Percentiles rank a stretch among this genome's conserved stretches.
These are phyloP conservation scores for Formica aserva DNA, from an alignment of 2,888 invertebrate species.

Conservation along the genomic window DNA sequence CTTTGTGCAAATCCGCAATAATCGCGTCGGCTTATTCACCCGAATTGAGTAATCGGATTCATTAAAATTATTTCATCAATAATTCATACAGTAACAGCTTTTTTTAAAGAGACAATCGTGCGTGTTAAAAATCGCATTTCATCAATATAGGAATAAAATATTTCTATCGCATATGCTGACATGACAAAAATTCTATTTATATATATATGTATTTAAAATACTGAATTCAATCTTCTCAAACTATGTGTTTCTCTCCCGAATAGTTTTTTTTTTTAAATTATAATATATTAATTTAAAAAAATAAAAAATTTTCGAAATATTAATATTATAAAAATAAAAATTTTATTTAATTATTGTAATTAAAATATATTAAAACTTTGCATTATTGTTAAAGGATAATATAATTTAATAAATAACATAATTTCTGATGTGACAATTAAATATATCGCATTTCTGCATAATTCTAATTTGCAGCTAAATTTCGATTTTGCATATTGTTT, in stretches of 20 bases:
- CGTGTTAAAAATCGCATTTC: slow-evolving; percentile 8
- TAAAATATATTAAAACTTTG: slow-evolving; percentile 12
- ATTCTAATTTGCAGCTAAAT: slow-evolving; percentile 28
- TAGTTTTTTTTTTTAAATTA: neutral
- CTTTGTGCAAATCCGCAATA: slow-evolving; percentile 40
- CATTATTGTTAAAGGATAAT: neutral
- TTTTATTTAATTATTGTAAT: neutral
- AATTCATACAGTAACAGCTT: neutral
- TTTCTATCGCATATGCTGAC: neutral
- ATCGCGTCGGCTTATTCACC: neutral
- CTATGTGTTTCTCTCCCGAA: neutral
- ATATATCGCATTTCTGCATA: neutral
- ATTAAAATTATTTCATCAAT: slow-evolving; percentile 31
- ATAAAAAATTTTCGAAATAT: neutral
- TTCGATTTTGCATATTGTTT: slow-evolving; percentile 18
- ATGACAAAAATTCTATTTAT: neutral
- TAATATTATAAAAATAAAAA: neutral
- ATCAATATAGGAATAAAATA: slow-evolving; percentile 11
- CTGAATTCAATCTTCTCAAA: neutral
- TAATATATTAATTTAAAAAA: neutral
- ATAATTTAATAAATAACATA: neutral
- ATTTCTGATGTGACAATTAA: slow-evolving; percentile 8
- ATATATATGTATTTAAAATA: neutral
- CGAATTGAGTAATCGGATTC: neutral
- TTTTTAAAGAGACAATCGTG: neutral